These are phyloP conservation scores for Drosophila serrata DNA, from an alignment of 1,140 invertebrate genomes.

Conservation along the genomic window DNA sequence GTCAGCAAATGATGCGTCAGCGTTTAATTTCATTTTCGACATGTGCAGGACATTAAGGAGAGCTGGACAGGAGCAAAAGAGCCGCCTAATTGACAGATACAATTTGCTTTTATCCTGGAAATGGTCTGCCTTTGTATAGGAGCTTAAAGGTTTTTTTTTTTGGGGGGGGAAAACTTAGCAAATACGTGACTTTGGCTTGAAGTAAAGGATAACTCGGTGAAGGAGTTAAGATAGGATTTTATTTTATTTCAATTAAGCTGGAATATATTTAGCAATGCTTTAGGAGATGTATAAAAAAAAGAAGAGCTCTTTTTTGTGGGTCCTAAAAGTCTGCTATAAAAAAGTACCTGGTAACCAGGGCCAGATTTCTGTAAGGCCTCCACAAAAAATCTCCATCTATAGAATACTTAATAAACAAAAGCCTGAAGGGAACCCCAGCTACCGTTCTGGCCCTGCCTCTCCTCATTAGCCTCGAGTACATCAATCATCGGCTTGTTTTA, in stretches of 20 bases:
- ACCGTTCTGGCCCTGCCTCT: constrained; percentile 21
- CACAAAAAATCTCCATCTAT: neutral
- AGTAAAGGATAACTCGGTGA: constrained; percentile 9
- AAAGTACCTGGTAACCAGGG: neutral
- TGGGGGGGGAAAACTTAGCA: neutral
- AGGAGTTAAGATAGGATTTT: constrained; percentile 12
- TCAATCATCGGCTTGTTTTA: constrained; percentile 81
- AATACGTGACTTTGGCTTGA: constrained; percentile 29
- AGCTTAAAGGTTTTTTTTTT: constrained; percentile 13
- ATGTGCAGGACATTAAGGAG: constrained; percentile 68
- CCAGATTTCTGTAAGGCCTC: neutral
- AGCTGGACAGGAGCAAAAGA: constrained; percentile 1
- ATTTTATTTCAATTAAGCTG: neutral
- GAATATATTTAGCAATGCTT: neutral
- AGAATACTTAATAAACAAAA: neutral
- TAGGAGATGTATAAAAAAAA: neutral
- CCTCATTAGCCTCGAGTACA: constrained; percentile 80
- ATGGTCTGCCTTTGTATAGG: neutral
- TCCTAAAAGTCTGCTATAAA: constrained; percentile 15
- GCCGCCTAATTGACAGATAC: constrained; percentile 58
- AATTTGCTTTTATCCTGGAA: constrained; percentile 27
- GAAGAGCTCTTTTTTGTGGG: neutral
- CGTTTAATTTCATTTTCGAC: constrained; percentile 62
- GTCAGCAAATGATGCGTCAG: constrained; percentile 77
- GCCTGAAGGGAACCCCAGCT: neutral